phyloP scores from a whole-genome alignment of 2,113 vertebrate species.

The Tilapia sparmanii region DNA sequence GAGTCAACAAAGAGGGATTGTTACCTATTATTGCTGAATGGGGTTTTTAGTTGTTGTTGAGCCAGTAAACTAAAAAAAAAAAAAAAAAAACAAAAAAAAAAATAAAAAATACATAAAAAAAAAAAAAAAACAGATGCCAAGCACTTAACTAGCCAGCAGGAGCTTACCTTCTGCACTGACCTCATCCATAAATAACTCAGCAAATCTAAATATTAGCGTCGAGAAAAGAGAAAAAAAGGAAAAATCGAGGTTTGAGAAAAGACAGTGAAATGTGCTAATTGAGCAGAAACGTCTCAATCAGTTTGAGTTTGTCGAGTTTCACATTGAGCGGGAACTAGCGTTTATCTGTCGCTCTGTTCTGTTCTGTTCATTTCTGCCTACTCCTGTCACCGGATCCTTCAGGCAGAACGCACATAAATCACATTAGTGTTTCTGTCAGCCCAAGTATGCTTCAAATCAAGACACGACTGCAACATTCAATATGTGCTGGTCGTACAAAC shows the following conservation, averaged over 20 bases:
- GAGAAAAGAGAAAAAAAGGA: neutral
- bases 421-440: slow-evolving; percentile 50
- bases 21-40: rapidly evolving
- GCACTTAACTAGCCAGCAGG: slow-evolving; percentile 12
- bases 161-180: neutral
- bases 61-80: neutral
- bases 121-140: neutral
- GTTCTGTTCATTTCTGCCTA: neutral
- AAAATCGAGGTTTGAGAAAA: neutral
- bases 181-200: slow-evolving; percentile 37
- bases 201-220: slow-evolving; percentile 22
- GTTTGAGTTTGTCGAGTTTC: neutral
- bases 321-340: neutral
- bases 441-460: slow-evolving; percentile 29
- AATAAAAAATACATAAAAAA: neutral
- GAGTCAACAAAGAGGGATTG: neutral
- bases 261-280: slow-evolving; percentile 25
- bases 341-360: neutral
- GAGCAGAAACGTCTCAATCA: slow-evolving; percentile 8
- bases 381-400: slow-evolving; percentile 14
- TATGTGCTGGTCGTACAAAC: neutral
- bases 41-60: neutral
- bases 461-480: slow-evolving; percentile 2
- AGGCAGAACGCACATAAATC: slow-evolving; percentile 41
- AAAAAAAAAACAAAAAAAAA: neutral